Base-by-base conservation (phyloP, 2,888 invertebrate species). In the Epistrophe grossulariae region DNA sequence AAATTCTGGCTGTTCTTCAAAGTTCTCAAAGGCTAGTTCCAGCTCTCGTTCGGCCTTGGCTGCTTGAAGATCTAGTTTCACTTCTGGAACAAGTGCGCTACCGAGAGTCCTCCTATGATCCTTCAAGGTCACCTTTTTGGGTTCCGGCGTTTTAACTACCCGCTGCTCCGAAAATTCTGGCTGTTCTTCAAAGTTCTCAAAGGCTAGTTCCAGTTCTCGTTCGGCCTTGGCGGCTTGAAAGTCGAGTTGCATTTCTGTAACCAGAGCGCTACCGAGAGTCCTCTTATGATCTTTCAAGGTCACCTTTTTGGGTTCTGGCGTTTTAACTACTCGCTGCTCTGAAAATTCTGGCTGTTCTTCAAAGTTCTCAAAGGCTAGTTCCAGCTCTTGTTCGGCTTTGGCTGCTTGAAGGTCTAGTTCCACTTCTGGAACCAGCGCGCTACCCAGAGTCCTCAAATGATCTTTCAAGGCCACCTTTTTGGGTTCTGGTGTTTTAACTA, bases 341-440 rank as follows among this genome's bases (percentile, higher is more conserved):
- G 40, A 9, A 9, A 35, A 35, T 9, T 35, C 35, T 35, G 35
- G 35, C 31, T 70, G 28, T 3, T 79, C 79, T 31, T 70, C 52
- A 17, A 84, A 84, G 19, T 84, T 79, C 11, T 74, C 50, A 38
- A 84, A 84, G 7, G 64, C 79, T 2, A 64, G 10, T 13, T 84
- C 76, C 60, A 64, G 71, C n/a, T 84, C 79, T 5, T 13, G 19
- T 9, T 55, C 10, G 11, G 50, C 68, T 15, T 80, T 84, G 0
- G 50, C 77, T 4, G 71, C 77, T 38, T 84, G 5, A 5, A 84
- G 43, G 40, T 84, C 76, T 0, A 77, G 71, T 40, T 24, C 70
- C 0, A 15, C 38, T n/a, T 52, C 52, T 2, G 55, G 1, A 6
- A 28, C 19, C 43, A 71, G 24, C 13, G 35, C 43, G 2, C 17